phyloP scores from a whole-genome alignment of 2,888 invertebrate genomes.

The Cantharis nigra region DNA sequence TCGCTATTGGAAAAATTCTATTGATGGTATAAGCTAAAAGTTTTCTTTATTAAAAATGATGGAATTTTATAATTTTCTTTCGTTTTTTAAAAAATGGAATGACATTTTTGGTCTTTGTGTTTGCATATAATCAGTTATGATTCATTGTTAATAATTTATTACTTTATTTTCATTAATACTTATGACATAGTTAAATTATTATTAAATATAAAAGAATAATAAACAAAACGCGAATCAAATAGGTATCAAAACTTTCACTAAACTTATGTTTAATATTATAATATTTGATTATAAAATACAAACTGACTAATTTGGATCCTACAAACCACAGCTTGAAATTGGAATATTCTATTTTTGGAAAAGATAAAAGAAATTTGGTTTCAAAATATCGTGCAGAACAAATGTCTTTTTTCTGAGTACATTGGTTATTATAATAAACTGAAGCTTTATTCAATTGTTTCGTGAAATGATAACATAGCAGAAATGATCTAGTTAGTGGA shows the following conservation, averaged over 20 bases:
- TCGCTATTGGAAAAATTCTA: background rate
- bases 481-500: too few relatives aligned
- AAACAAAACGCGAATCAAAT: background rate
- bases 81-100: background rate
- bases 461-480: too few relatives aligned
- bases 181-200: background rate
- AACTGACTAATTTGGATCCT: too few relatives aligned
- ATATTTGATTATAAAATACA: too few relatives aligned
- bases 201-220: background rate
- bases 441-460: too few relatives aligned
- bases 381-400: too few relatives aligned
- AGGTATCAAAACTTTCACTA: background rate
- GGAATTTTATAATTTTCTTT: background rate
- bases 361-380: too few relatives aligned
- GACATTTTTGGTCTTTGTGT: background rate
- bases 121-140: background rate
- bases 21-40: background rate
- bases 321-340: too few relatives aligned
- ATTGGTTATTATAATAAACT: too few relatives aligned
- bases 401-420: too few relatives aligned
- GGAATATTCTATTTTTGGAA: too few relatives aligned
- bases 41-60: background rate
- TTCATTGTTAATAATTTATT: background rate
- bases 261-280: background rate
- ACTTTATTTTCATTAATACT: background rate